phyloP scores from a whole-genome alignment of 2,797 vertebrate species.

The Propithecus deckenii region DNA sequence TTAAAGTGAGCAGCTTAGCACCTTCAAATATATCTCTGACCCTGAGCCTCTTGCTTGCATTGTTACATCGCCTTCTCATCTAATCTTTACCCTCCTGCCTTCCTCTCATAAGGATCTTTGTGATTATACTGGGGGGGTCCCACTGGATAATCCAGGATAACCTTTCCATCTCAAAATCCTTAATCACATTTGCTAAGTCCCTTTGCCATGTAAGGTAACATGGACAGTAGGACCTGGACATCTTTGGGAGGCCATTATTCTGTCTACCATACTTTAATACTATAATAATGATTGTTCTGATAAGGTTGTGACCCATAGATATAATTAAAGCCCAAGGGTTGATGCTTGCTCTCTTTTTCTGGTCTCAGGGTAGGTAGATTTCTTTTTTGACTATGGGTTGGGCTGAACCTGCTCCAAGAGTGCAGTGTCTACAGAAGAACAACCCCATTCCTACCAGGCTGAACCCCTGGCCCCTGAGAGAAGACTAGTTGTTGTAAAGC shows the following conservation, averaged over 20 bases:
- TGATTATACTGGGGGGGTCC: background rate
- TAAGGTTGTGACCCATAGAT: background rate
- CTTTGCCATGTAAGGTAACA: background rate
- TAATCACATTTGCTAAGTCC: background rate
- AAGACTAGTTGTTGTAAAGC: background rate
- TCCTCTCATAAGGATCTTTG: background rate
- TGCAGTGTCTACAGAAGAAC: background rate
- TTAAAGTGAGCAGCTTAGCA: background rate
- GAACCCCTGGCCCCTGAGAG: background rate
- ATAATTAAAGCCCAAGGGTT: background rate
- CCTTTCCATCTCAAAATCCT: background rate
- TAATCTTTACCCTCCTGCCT: background rate
- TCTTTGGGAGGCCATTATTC: background rate
- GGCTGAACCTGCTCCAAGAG: background rate
- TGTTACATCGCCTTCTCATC: background rate
- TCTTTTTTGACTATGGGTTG: background rate
- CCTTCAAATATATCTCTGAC: background rate
- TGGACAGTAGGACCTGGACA: background rate
- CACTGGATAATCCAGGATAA: background rate
- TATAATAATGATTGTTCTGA: background rate
- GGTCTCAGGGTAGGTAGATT: background rate
- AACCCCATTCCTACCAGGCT: background rate
- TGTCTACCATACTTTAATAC: background rate
- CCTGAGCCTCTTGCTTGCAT: background rate
- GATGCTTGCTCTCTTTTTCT: background rate